Percentiles rank a stretch among this genome's conserved stretches.
Evolutionary conservation across 1,140 invertebrate species (phyloP).

Genomic region (Pinna nobilis): DNA sequence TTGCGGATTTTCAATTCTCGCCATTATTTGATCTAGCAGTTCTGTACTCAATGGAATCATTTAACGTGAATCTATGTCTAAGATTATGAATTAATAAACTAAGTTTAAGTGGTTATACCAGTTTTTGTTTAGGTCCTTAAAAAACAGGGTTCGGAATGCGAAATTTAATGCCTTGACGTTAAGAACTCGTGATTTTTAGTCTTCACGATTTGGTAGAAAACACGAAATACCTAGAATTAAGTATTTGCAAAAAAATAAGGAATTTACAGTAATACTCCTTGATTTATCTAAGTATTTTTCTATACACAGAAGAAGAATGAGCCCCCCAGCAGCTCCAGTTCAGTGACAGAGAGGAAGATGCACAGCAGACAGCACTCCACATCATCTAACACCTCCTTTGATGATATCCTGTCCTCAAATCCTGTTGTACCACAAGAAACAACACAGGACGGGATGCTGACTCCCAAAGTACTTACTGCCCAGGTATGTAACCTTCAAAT

Average conservation of each 20-base stretch:
- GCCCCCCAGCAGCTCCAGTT: background rate
- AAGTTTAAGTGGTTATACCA: too few relatives aligned
- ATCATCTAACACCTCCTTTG: constrained; percentile 64
- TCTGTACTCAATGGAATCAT: too few relatives aligned
- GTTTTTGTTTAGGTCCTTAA: too few relatives aligned
- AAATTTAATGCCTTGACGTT: too few relatives aligned
- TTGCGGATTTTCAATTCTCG: too few relatives aligned
- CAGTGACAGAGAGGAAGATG: background rate
- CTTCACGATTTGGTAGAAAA: too few relatives aligned
- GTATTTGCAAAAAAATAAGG: background rate
- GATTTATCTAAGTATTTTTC: background rate
- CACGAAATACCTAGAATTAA: too few relatives aligned
- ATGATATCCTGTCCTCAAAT: constrained; percentile 79
- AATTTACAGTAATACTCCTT: background rate
- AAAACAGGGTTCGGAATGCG: too few relatives aligned
- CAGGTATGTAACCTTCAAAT: constrained; percentile 26
- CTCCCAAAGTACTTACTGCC: constrained; percentile 52
- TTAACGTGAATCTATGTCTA: too few relatives aligned
- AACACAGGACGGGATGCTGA: constrained; percentile 43
- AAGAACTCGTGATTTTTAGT: too few relatives aligned
- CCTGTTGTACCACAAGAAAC: constrained; percentile 62
- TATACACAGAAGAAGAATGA: background rate
- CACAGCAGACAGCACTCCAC: constrained; percentile 47
- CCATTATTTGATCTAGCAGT: too few relatives aligned
- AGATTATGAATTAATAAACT: too few relatives aligned